phyloP scores from a whole-genome alignment of 1,140 invertebrate species.

The Chionoecetes opilio region DNA sequence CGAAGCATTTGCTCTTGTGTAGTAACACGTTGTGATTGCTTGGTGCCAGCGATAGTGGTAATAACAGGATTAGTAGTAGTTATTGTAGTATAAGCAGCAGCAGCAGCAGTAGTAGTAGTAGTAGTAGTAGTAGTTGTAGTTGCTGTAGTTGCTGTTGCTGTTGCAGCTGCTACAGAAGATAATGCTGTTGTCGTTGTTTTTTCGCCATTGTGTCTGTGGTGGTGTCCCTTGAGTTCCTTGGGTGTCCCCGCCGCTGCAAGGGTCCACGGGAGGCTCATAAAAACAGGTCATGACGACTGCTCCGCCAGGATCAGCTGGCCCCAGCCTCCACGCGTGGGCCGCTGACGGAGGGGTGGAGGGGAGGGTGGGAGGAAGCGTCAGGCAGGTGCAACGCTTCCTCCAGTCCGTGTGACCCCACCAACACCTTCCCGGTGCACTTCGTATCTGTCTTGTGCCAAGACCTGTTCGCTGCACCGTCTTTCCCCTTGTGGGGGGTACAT shows the following conservation, averaged over 20 bases:
- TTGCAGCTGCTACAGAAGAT: too few species aligned
- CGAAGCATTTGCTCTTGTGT: too few species aligned
- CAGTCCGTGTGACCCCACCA: background rate
- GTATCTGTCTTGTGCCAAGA: background rate
- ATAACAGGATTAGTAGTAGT: background rate
- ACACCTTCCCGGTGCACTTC: background rate
- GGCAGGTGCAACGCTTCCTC: background rate
- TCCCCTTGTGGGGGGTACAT: background rate
- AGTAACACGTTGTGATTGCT: too few species aligned
- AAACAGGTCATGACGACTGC: background rate
- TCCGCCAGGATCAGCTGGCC: constrained; percentile 2
- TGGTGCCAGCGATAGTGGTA: background rate
- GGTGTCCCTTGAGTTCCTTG: background rate
- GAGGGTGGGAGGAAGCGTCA: background rate
- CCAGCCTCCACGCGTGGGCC: constrained; percentile 10
- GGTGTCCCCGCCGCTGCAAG: background rate
- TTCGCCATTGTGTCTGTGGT: too few species aligned
- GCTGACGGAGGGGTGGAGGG: background rate
- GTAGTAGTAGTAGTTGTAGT: background rate
- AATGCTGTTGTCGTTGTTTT: too few species aligned
- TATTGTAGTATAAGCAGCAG: background rate
- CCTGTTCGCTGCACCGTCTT: background rate
- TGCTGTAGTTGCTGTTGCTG: background rate
- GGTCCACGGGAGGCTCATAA: background rate
- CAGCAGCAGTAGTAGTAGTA: background rate